phyloP scores from a whole-genome alignment of 2,797 vertebrate species.

The Mormyrops attenuatus region DNA sequence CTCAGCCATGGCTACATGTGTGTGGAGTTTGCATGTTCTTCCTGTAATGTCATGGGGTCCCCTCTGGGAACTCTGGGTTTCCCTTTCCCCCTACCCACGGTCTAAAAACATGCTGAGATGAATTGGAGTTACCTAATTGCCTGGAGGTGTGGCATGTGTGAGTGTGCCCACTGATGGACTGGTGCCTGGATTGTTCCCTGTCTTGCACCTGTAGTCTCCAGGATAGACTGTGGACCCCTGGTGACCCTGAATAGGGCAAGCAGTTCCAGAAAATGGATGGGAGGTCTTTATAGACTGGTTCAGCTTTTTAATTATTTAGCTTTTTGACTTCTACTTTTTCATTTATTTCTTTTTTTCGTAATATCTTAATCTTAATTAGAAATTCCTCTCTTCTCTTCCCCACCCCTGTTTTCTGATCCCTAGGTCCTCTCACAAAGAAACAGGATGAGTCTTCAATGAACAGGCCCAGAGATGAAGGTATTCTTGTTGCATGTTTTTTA shows the following conservation, averaged over 20 bases:
- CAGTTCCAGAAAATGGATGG: not conserved
- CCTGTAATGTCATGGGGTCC: not conserved
- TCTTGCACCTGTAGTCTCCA: not conserved
- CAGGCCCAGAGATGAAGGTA: slow-evolving; percentile 24
- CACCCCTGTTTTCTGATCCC: not conserved
- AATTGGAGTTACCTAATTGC: not conserved
- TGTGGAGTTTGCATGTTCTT: not conserved
- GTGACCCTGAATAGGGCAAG: not conserved
- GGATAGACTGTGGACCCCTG: not conserved
- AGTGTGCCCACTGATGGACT: not conserved
- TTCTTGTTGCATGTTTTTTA: not conserved
- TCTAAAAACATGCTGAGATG: not conserved
- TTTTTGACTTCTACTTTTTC: not conserved
- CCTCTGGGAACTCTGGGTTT: not conserved
- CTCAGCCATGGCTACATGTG: not conserved
- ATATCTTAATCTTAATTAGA: not conserved
- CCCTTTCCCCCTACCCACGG: not conserved
- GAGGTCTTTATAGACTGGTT: not conserved
- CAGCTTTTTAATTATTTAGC: not conserved
- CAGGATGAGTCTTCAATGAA: slow-evolving; percentile 7
- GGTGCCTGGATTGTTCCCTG: not conserved
- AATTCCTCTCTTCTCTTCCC: not conserved
- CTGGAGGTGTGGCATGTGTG: not conserved
- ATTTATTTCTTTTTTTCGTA: not conserved
- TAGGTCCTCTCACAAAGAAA: slow-evolving; percentile 23